phyloP scores from a whole-genome alignment of 2,113 vertebrate species.

The Cettia cetti region DNA sequence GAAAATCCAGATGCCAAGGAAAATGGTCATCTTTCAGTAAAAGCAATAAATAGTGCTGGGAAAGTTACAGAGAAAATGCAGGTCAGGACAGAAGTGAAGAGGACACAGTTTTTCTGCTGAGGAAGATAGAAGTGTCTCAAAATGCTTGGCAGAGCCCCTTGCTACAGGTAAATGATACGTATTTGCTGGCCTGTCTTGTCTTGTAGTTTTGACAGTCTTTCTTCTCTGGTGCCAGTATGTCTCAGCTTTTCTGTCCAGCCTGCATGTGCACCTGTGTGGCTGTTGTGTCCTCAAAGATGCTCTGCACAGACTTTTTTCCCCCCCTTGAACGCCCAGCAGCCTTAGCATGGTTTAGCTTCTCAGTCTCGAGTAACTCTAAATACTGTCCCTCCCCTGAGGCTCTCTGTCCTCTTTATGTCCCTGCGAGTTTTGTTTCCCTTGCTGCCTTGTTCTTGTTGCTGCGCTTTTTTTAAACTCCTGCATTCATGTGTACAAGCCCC shows the following conservation, averaged over 20 bases:
- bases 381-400: background rate
- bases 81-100: background rate
- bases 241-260: background rate
- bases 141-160: background rate
- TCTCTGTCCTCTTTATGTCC: slow-evolving; percentile 45
- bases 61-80: background rate
- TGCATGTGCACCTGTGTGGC: background rate
- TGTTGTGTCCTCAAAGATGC: background rate
- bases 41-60: background rate
- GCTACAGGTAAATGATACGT: fast-evolving
- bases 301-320: background rate
- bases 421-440: slow-evolving; percentile 20
- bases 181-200: background rate
- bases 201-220: slow-evolving; percentile 1
- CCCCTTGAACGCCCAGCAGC: background rate
- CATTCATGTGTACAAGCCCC: background rate
- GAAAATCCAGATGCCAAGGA: background rate
- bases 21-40: background rate
- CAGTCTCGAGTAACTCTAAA: background rate
- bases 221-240: background rate
- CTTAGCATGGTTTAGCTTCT: background rate
- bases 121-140: background rate
- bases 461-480: background rate
- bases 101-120: background rate
- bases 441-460: background rate